Evolutionary conservation across 1,140 invertebrate genomes (phyloP).

Genomic region (Drosophila ironensis): DNA sequence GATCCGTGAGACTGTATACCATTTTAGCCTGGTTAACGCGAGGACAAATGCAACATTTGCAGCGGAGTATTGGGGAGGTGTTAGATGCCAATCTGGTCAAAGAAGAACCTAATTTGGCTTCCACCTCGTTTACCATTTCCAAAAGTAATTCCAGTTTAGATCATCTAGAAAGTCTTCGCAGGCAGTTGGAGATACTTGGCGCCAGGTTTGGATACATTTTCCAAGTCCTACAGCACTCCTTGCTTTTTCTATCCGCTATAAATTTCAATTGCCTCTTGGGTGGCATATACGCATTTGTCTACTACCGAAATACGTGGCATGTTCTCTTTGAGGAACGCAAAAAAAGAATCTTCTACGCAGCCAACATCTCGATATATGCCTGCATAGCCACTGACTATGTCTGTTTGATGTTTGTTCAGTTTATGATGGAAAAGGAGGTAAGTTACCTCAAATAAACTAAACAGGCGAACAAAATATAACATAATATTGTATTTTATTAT

Average conservation of each 20-base stretch:
- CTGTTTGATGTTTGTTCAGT: constrained; percentile 36
- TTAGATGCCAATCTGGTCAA: neutral
- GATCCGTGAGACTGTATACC: constrained; percentile 51
- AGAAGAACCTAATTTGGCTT: constrained; percentile 11
- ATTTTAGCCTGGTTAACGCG: constrained; percentile 43
- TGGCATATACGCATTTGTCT: constrained; percentile 44
- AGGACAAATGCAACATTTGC: constrained; percentile 18
- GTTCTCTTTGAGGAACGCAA: constrained; percentile 50
- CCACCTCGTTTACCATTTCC: constrained; percentile 9
- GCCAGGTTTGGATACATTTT: constrained; percentile 15
- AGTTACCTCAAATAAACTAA: neutral
- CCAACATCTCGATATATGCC: constrained; percentile 61
- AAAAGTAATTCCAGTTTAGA: neutral
- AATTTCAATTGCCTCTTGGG: constrained; percentile 61
- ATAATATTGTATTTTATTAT: neutral
- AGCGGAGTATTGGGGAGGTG: constrained; percentile 10
- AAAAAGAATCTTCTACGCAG: constrained; percentile 63
- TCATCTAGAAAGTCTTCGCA: constrained; percentile 4
- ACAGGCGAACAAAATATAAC: too few species aligned
- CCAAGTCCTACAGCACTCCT: constrained; percentile 31
- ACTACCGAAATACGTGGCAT: constrained; percentile 58
- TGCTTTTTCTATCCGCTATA: constrained; percentile 53
- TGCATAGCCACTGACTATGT: constrained; percentile 65
- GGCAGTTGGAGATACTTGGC: constrained; percentile 35
- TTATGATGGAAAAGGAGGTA: constrained; percentile 47